Evolutionary conservation across 2,888 invertebrate species (phyloP), one percentile per base, ranked within the genome.

Genomic region (Drosophila infuscata): DNA sequence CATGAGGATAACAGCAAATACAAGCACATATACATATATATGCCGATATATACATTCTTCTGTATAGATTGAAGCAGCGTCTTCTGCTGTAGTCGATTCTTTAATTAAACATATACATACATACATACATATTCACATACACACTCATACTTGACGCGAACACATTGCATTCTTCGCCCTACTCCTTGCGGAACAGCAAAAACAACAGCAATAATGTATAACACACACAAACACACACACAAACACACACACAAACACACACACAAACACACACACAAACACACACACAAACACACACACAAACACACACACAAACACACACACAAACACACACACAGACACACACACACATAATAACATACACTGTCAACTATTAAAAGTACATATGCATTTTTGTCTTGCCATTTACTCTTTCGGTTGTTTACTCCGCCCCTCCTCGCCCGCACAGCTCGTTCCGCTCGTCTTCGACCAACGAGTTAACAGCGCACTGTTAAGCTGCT

Each of bases 361-460:
- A 49, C 32, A 54, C 33, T 38, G 32, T 66, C 25, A 68, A 41
- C 51, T 33, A 54, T 66, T 33, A n/a, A 59, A 29, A 15, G 6
- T 49, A 63, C 48, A 46, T 61, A 67, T 59, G 62, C 62, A 69
- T 58, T 58, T 57, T 41, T 70, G 57, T 65, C 71, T 61, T 70
- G 43, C 43, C 66, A 61, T 36, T 65, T 74, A 64, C 76, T 71
- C 64, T 75, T 60, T 69, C 49, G 70, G 76, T 70, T 70, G 75
- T 65, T 62, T 56, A 63, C 63, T 62, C 29, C n/a, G 4, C 30
- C 11, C 29, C 64, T 35, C 62, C 20, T 25, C 20, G 20, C 30
- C 35, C 43, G 36, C 58, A 38, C 53, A 59, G 33, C 35, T 53
- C 35, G n/a, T 53, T 35, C 20, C 8, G 4, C 20, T 20, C 20